Base-by-base conservation (phyloP, 2,888 invertebrate species). In the Brachypalpus laphriformis region DNA sequence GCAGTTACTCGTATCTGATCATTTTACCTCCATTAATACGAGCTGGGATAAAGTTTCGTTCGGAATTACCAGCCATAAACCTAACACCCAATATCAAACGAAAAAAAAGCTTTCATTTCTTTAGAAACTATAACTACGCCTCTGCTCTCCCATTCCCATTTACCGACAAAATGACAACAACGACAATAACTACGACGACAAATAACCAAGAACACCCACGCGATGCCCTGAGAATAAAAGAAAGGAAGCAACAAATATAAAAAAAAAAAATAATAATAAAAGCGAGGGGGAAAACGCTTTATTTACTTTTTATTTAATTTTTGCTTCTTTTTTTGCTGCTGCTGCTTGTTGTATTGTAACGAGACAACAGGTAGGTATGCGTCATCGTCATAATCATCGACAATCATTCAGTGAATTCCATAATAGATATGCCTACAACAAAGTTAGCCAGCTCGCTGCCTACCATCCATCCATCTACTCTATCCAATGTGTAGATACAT, bases 351-450 rank as follows among this genome's bases (percentile, higher is more conserved):
- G 65, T 63, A 47, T 61, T 59, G 74, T 74, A 57, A 68, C 66
- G 45, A 66, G 71, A 82, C 87, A 87, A 87, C 87, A 87, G 87
- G 87, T 87, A 87, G 87, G 71, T 87, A 82, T 87, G 87, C 87
- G 87, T 87, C 87, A 87, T 87, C 72, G 40, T 66, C 77, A 75
- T 74, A 74, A 74, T 70, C 78, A 71, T 81, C 70, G 75, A 59
- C 75, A 81, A 61, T 81, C 71, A 66, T 76, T 81, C 75, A 85
- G 70, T 85, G 71, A 81, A 85, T 85, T 85, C 76, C 81, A 76
- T 76, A 85, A 85, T 81, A 81, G 81, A 63, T 78, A 57, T 85
- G 85, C 85, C 75, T 75, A 75, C 81, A 81, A 71, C 40, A 51
- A 65, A 71, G 54, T 20, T 54, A 54, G 61, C 49, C 31, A 37